Evolutionary conservation across 2,888 invertebrate species (phyloP).

Genomic region (Lysandra coridon): DNA sequence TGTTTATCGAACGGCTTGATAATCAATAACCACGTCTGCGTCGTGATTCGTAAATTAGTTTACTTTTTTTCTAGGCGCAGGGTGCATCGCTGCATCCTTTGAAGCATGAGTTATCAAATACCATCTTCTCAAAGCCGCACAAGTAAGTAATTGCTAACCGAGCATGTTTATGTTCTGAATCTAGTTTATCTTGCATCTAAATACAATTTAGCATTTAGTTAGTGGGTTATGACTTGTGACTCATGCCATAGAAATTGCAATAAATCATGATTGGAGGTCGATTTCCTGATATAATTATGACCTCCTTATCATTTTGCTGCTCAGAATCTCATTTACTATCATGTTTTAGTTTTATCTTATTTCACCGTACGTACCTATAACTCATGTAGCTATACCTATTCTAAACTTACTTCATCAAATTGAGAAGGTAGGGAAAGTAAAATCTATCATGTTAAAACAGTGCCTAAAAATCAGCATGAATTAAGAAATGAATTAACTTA

Average conservation of each 20-base stretch:
- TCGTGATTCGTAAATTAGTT: conserved; percentile 52
- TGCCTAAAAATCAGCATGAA: too few species aligned
- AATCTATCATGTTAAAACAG: background rate
- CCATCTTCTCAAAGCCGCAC: conserved; percentile 89
- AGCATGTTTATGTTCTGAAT: background rate
- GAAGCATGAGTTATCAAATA: conserved; percentile 93
- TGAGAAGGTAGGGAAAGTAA: background rate
- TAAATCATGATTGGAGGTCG: background rate
- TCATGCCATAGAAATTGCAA: conserved; percentile 52
- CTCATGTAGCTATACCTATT: background rate
- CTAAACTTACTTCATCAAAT: background rate
- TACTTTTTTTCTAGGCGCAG: conserved; percentile 78
- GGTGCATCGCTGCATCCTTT: conserved; percentile 82
- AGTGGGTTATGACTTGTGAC: conserved; percentile 47
- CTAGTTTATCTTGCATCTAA: background rate
- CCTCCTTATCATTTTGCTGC: background rate
- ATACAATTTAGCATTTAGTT: background rate
- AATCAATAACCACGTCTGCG: conserved; percentile 58
- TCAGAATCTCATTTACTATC: background rate
- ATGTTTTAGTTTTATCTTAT: background rate
- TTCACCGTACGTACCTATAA: background rate
- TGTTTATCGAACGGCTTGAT: conserved; percentile 37
- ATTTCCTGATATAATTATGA: background rate
- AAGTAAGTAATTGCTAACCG: conserved; percentile 82
- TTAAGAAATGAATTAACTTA: too few species aligned